phyloP scores from a whole-genome alignment of 2,797 vertebrate genomes.

The Sebastes oblongus region DNA sequence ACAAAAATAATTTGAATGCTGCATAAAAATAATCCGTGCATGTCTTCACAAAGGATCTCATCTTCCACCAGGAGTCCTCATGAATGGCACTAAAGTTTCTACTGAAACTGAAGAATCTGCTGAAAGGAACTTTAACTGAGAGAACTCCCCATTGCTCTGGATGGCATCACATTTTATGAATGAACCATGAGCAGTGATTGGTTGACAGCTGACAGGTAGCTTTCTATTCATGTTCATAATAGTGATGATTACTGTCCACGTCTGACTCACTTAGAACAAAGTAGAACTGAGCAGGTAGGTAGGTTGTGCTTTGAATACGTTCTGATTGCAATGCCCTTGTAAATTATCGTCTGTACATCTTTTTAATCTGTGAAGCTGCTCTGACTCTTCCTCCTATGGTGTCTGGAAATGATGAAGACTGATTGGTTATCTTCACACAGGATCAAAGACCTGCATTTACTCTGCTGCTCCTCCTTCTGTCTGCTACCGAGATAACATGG shows the following conservation, averaged over 20 bases:
- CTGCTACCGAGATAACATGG: neutral
- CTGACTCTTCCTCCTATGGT: neutral
- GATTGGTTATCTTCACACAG: neutral
- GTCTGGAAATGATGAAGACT: neutral
- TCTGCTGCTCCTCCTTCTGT: neutral
- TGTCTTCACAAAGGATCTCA: no score
- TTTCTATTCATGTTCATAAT: slow-evolving; percentile 4
- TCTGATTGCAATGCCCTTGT: neutral
- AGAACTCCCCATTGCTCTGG: neutral
- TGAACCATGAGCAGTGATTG: neutral
- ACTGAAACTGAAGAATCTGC: neutral
- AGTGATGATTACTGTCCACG: neutral
- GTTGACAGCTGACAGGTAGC: neutral
- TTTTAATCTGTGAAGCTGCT: neutral
- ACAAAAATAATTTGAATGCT: neutral
- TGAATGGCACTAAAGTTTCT: neutral
- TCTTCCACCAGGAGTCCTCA: neutral
- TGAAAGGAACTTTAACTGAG: neutral
- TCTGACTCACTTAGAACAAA: neutral
- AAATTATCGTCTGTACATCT: neutral
- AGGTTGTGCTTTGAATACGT: neutral
- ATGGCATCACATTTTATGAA: neutral
- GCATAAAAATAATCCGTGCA: no score
- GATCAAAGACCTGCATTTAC: neutral
- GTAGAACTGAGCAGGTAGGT: neutral